Conservation (phyloP, 2,888 invertebrate genomes). For the Tridacna gigas region DNA sequence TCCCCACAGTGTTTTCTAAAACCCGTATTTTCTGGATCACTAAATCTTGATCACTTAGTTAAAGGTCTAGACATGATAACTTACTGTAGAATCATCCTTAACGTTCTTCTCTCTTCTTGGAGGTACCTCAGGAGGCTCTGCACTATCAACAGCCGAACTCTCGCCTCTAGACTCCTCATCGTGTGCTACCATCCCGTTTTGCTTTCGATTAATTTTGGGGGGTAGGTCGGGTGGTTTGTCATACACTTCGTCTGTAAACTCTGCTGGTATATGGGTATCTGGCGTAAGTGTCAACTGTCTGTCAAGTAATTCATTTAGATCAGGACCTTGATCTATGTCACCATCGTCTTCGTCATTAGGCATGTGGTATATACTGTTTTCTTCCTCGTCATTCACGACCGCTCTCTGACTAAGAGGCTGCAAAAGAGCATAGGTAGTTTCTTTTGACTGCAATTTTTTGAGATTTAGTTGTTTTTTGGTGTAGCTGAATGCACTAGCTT, state of each 20-base stretch:
- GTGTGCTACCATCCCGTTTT: conserved; percentile 71
- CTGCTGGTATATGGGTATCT: conserved; percentile 69
- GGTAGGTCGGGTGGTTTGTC: conserved; percentile 85
- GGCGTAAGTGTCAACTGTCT: conserved; percentile 79
- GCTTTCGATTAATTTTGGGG: conserved; percentile 72
- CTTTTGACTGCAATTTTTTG: neutral
- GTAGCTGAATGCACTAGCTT: too few relatives aligned
- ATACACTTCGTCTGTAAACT: conserved; percentile 27
- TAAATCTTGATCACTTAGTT: too few relatives aligned
- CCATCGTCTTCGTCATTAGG: conserved; percentile 44
- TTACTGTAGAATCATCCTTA: conserved; percentile 46
- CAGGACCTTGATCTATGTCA: conserved; percentile 73
- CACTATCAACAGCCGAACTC: conserved; percentile 43
- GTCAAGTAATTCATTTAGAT: conserved; percentile 77
- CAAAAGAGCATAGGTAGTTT: neutral
- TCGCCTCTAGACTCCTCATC: conserved; percentile 15
- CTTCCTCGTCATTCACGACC: neutral
- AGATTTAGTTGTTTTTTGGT: too few relatives aligned
- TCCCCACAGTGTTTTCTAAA: neutral
- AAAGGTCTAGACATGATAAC: conserved; percentile 7
- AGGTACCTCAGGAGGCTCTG: conserved; percentile 74
- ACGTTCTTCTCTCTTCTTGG: conserved; percentile 73
- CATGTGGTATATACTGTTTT: conserved; percentile 44
- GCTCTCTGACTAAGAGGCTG: neutral
- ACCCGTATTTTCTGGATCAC: too few relatives aligned